These are phyloP conservation scores for Lepisosteus oculatus DNA, from an alignment of 2,113 vertebrate species.

Conservation along the genomic window DNA sequence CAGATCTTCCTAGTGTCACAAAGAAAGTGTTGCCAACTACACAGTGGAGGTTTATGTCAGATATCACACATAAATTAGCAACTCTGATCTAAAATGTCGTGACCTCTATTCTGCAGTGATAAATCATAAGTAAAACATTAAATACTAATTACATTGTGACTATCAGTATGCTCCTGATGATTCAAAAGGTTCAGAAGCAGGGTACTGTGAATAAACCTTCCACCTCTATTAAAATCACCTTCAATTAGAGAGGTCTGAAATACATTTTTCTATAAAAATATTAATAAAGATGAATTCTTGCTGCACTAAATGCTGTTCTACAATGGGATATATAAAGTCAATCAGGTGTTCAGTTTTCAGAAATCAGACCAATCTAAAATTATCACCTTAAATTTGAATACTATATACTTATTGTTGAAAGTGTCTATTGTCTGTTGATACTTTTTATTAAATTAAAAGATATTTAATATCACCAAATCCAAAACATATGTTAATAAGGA, in stretches of 20 bases:
- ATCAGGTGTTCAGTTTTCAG: too few relatives aligned
- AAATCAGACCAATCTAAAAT: too few relatives aligned
- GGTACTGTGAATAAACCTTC: neutral
- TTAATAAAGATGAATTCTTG: neutral
- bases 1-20: neutral
- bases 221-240: slow-evolving; percentile 1
- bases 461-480: too few relatives aligned
- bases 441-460: too few relatives aligned
- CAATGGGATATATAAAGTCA: too few relatives aligned
- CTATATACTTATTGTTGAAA: too few relatives aligned
- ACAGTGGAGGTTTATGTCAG: neutral
- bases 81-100: neutral
- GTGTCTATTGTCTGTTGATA: too few relatives aligned
- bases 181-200: neutral
- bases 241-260: neutral
- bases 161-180: neutral
- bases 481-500: too few relatives aligned
- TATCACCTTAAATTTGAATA: too few relatives aligned
- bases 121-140: slow-evolving; percentile 8
- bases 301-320: too few relatives aligned
- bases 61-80: slow-evolving; percentile 14
- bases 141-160: slow-evolving; percentile 10
- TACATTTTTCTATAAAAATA: neutral
- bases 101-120: slow-evolving; percentile 5
- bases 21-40: neutral